phyloP scores from a whole-genome alignment of 2,113 vertebrate species.

The Aleadryas rufinucha region DNA sequence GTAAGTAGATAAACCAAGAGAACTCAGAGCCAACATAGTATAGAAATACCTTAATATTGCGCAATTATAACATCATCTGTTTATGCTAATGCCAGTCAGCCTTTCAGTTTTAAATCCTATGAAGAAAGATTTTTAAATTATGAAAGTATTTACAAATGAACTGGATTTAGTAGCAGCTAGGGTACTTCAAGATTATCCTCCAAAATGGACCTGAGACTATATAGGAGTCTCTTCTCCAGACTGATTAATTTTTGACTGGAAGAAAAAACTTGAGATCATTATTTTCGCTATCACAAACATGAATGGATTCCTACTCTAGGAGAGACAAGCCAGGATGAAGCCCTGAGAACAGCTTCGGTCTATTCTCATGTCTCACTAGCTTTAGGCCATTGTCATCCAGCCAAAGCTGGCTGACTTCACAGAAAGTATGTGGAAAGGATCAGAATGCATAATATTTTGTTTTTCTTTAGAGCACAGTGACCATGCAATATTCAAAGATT shows the following conservation, averaged over 20 bases:
- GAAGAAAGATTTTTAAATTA: not conserved
- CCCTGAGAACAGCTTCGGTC: not conserved
- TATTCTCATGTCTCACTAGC: not conserved
- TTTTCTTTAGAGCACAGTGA: not conserved
- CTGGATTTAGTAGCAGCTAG: not conserved
- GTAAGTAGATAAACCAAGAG: not conserved
- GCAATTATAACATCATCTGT: rapidly evolving
- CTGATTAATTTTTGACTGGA: not conserved
- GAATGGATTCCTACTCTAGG: not conserved
- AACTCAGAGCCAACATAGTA: not conserved
- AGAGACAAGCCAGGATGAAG: not conserved
- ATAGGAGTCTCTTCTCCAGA: not conserved
- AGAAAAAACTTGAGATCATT: not conserved
- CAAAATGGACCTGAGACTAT: not conserved
- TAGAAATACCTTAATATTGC: not conserved
- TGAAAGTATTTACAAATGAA: not conserved
- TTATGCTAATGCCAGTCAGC: not conserved
- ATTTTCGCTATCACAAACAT: not conserved
- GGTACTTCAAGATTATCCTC: not conserved
- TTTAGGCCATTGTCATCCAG: not conserved
- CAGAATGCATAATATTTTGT: not conserved
- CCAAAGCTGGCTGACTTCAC: not conserved
- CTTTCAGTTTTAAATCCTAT: not conserved
- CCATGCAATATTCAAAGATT: not conserved
- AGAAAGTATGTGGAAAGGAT: not conserved